A percentile compares a stretch with the other conserved stretches of the same genome.
Conservation (phyloP, 2,888 invertebrate species). For the Druceiella hillmani region DNA sequence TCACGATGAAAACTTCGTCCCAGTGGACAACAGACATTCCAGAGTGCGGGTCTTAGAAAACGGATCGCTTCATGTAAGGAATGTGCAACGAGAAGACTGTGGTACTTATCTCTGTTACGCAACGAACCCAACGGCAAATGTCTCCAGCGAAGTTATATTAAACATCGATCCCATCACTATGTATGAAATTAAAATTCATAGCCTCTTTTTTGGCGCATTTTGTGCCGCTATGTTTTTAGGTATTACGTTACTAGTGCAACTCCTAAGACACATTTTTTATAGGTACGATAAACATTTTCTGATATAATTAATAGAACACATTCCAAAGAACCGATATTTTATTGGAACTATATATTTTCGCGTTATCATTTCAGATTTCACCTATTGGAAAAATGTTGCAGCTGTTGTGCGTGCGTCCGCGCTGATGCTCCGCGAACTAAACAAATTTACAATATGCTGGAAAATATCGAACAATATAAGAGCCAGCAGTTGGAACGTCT, state of each 20-base stretch:
- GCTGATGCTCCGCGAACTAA: constrained; percentile 71
- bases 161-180: constrained; percentile 84
- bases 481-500: constrained; percentile 82
- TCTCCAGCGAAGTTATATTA: constrained; percentile 67
- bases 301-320: no score
- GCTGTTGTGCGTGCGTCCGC: constrained; percentile 68
- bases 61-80: constrained; percentile 70
- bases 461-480: constrained; percentile 87
- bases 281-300: constrained; percentile 52
- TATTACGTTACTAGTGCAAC: constrained; percentile 74
- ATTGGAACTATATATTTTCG: background rate
- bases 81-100: constrained; percentile 71
- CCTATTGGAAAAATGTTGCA: constrained; percentile 67
- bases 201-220: constrained; percentile 74
- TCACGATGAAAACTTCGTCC: constrained; percentile 50
- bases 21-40: constrained; percentile 45
- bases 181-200: constrained; percentile 76
- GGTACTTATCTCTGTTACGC: constrained; percentile 84
- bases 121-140: constrained; percentile 76
- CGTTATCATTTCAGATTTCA: constrained; percentile 67
- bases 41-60: constrained; percentile 66
- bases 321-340: no score
- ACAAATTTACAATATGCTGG: constrained; percentile 82
- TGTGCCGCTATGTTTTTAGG: constrained; percentile 76
- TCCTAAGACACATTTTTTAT: constrained; percentile 62